Evolutionary conservation across 2,113 vertebrate genomes (phyloP).

Genomic region (Odobenus rosmarus): DNA sequence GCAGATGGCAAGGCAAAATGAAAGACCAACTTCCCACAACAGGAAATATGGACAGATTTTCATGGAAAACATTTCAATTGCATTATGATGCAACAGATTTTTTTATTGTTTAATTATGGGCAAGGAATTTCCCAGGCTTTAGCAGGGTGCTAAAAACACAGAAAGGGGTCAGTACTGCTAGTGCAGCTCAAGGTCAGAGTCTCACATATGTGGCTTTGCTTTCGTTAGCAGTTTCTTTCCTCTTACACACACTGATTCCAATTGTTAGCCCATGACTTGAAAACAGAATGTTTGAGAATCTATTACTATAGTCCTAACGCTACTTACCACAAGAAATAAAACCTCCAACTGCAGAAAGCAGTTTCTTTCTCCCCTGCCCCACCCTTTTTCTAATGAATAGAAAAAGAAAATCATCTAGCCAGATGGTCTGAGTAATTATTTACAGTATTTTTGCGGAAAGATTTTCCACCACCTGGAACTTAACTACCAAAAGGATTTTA

Average conservation of each 20-base stretch:
- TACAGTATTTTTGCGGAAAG: conserved; percentile 62
- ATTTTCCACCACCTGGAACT: conserved; percentile 64
- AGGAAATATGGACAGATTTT: background rate
- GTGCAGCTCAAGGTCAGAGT: background rate
- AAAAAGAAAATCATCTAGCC: conserved; percentile 35
- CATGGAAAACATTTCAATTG: background rate
- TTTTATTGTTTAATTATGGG: background rate
- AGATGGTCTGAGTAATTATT: conserved; percentile 70
- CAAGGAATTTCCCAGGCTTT: background rate
- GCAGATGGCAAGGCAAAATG: background rate
- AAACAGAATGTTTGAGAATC: background rate
- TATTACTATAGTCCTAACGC: background rate
- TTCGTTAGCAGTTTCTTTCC: background rate
- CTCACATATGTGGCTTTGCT: background rate
- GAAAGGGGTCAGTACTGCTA: background rate
- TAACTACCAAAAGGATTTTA: conserved; percentile 60
- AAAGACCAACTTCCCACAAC: background rate
- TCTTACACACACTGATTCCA: background rate
- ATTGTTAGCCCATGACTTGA: background rate
- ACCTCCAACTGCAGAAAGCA: conserved; percentile 14
- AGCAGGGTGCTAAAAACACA: background rate
- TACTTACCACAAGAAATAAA: conserved; percentile 50
- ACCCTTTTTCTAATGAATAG: conserved; percentile 35
- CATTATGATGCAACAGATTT: background rate
- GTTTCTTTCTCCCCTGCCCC: background rate